Evolutionary conservation across 2,113 vertebrate species (phyloP).

Genomic region (Notechis scutatus): DNA sequence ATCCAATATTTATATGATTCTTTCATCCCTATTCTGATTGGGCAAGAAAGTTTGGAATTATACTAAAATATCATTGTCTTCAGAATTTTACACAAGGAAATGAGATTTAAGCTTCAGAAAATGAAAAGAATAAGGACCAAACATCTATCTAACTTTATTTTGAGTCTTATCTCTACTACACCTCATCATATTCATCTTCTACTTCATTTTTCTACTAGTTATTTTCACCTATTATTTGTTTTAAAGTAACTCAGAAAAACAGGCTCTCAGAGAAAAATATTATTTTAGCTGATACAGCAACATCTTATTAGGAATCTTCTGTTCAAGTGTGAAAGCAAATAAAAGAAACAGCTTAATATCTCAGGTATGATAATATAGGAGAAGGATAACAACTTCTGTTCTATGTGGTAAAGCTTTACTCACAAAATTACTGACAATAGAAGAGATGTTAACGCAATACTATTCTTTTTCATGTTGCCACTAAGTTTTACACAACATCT

Average conservation of each 20-base stretch:
- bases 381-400: conserved; percentile 37
- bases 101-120: not conserved
- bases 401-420: conserved; percentile 50
- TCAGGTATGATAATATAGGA: conserved; percentile 25
- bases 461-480: conserved; percentile 37
- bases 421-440: conserved; percentile 44
- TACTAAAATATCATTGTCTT: not conserved
- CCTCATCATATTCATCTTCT: conserved; percentile 13
- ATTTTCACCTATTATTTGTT: conserved; percentile 12
- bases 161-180: not conserved
- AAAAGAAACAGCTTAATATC: conserved; percentile 41
- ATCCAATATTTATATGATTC: not conserved
- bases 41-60: not conserved
- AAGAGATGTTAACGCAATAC: conserved; percentile 47
- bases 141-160: conserved; percentile 10
- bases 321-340: not conserved
- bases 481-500: conserved; percentile 26
- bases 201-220: not conserved
- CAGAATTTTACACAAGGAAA: not conserved
- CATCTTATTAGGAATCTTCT: conserved; percentile 23
- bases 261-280: conserved; percentile 12
- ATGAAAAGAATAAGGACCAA: conserved; percentile 24
- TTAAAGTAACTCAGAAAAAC: not conserved
- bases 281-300: not conserved
- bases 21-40: not conserved